phyloP scores from a whole-genome alignment of 2,888 invertebrate genomes.

The Pseudococcus longispinus region DNA sequence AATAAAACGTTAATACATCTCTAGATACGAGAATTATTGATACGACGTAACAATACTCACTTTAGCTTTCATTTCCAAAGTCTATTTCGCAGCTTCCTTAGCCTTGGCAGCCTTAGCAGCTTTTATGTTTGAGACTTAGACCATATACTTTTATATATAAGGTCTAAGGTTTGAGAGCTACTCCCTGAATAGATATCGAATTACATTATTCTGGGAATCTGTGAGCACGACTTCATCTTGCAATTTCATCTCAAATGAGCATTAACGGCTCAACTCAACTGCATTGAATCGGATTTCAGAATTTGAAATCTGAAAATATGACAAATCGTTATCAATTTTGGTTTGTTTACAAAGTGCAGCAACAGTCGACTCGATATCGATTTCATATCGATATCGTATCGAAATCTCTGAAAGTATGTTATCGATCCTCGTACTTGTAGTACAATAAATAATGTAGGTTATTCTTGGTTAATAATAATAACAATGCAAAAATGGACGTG shows the following conservation, averaged over 20 bases:
- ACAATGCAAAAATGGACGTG: background rate
- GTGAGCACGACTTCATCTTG: too few relatives aligned
- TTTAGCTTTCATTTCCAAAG: slow-evolving; percentile 85
- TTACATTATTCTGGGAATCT: too few relatives aligned
- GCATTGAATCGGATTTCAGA: too few relatives aligned
- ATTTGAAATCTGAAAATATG: too few relatives aligned
- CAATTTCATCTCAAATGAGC: too few relatives aligned
- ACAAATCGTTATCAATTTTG: too few relatives aligned
- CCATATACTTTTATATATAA: too few relatives aligned
- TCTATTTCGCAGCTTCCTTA: slow-evolving; percentile 73
- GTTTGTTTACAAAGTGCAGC: background rate
- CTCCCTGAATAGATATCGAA: too few relatives aligned
- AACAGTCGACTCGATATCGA: background rate
- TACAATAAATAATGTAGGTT: slow-evolving; percentile 16
- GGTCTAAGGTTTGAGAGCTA: too few relatives aligned
- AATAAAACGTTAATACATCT: slow-evolving; percentile 39
- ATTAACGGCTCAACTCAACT: too few relatives aligned
- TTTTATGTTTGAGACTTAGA: too few relatives aligned
- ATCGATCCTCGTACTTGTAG: background rate
- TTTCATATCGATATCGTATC: background rate
- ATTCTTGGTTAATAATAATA: slow-evolving; percentile 16
- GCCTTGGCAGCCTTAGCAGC: slow-evolving; percentile 65
- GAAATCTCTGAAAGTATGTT: background rate
- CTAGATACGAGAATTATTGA: slow-evolving; percentile 25
- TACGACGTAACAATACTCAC: slow-evolving; percentile 64